Evolutionary conservation across 2,888 invertebrate species (phyloP), one percentile per base, ranked within the genome.

Genomic region (Dryomyza anilis): DNA sequence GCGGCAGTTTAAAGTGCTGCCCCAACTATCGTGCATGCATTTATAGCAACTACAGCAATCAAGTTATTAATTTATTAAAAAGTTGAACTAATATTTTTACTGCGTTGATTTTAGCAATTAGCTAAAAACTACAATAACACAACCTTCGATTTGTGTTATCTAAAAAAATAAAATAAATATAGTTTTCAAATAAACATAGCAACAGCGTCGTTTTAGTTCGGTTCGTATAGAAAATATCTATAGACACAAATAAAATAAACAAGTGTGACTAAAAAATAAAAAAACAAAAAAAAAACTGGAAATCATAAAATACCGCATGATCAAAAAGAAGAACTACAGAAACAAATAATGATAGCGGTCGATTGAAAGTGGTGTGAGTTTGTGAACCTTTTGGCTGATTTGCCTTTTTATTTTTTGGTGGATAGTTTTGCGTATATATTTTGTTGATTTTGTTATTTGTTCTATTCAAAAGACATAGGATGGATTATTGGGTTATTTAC

Each of bases 301-400:
- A 63, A 45, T 36, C 48, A 30, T 50, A 48, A 63, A 57, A 57
- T 57, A 50, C 56, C 57, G 50, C 63, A 57, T 36, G 63, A 63
- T 43, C 56, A 19, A 56, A 57, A 46, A 33, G 5, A 43, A 55
- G 33, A 55, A 27, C 3, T 16, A 55, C 16, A 10, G n/a, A n/a
- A 55, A 3, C 14, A n/a, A 43, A 19, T 43, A 19, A 43, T 43
- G 19, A 43, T 16, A 43, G 7, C n/a, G 14, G 7, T 16, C 43
- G 16, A 6, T 16, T 43, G 19, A 43, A 43, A 16, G n/a, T 43
- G 19, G n/a, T 43, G 43, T 3, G 19, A n/a, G 8, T 16, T n/a
- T n/a, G n/a, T n/a, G n/a, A n/a, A n/a, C n/a, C n/a, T n/a, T n/a
- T n/a, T n/a, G n/a, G n/a, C n/a, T n/a, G n/a, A n/a, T n/a, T n/a